phyloP scores from a whole-genome alignment of 2,797 vertebrate species.

The Diceros bicornis region DNA sequence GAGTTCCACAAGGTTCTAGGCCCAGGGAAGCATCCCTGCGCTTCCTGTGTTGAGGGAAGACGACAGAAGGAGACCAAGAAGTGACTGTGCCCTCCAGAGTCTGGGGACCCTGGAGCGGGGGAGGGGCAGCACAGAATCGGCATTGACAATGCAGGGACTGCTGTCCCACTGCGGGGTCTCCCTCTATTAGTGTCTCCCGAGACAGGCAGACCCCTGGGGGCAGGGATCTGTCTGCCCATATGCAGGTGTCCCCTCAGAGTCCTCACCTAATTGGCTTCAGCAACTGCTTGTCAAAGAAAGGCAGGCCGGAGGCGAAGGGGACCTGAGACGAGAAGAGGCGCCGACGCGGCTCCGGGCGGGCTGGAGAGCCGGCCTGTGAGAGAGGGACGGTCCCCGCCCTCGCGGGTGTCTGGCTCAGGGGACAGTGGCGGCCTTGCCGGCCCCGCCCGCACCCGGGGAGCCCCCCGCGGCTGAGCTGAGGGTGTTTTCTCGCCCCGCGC shows the following conservation, averaged over 20 bases:
- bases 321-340: not conserved
- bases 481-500: fast-evolving
- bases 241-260: not conserved
- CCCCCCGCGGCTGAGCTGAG: not conserved
- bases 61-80: not conserved
- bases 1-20: fast-evolving
- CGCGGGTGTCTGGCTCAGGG: constrained; percentile 43
- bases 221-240: not conserved
- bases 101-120: not conserved
- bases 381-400: not conserved
- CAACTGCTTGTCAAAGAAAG: not conserved
- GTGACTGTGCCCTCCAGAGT: not conserved
- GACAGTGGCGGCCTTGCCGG: not conserved
- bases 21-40: not conserved
- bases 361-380: not conserved
- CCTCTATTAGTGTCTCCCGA: not conserved
- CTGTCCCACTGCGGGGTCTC: not conserved
- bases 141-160: not conserved
- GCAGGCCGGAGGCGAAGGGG: no score
- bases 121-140: not conserved
- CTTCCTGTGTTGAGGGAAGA: not conserved
- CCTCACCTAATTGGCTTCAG: not conserved
- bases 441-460: not conserved
- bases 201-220: not conserved
- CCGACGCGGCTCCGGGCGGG: not conserved